Percentiles rank a stretch among this genome's conserved stretches.
Evolutionary conservation across 2,113 vertebrate genomes (phyloP).

Genomic region (Poecilia latipinna): DNA sequence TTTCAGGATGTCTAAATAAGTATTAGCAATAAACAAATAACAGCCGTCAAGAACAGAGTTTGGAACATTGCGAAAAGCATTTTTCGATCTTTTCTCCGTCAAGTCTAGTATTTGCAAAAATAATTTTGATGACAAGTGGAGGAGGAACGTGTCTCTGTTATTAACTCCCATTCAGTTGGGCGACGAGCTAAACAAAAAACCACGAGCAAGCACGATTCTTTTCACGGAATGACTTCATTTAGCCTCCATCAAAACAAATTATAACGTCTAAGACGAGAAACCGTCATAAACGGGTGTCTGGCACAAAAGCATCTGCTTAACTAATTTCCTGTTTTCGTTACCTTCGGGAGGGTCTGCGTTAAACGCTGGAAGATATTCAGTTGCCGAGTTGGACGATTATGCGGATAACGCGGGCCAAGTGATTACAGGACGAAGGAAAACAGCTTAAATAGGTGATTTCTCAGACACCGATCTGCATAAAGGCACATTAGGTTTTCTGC

Average conservation of each 20-base stretch:
- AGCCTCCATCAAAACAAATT: conserved; percentile 24
- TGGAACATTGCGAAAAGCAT: neutral
- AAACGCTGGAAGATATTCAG: neutral
- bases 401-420: neutral
- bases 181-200: neutral
- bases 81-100: neutral
- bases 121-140: neutral
- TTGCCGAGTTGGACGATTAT: neutral
- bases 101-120: neutral
- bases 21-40: neutral
- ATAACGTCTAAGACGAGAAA: conserved; percentile 10
- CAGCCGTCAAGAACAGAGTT: neutral
- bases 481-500: neutral
- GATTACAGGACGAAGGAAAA: neutral
- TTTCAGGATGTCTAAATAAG: neutral
- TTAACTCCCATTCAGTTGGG: neutral
- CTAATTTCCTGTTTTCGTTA: conserved; percentile 8
- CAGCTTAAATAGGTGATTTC: neutral
- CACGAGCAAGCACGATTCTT: neutral
- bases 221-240: neutral
- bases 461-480: neutral
- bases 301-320: conserved; percentile 7
- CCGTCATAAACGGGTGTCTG: conserved; percentile 6
- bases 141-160: no score
- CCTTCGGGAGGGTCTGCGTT: neutral